These are phyloP conservation scores for Eupithecia exiguata DNA, from an alignment of 2,888 invertebrate species.

Conservation along the genomic window DNA sequence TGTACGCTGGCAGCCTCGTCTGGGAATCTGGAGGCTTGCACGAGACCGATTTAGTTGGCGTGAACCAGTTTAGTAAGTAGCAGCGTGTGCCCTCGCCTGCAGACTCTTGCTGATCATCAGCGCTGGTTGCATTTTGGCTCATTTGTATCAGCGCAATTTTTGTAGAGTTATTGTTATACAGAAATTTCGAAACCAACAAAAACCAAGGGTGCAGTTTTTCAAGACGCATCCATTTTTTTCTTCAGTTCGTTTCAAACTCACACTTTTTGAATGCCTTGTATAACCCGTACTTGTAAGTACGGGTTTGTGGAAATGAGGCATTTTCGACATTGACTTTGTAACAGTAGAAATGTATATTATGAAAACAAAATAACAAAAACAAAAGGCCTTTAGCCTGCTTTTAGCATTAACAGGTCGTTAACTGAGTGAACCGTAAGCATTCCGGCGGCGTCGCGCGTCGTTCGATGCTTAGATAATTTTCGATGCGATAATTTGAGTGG, in stretches of 20 bases:
- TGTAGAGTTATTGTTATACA: no score
- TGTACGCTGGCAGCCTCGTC: no score
- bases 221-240: background rate
- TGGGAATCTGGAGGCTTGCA: background rate
- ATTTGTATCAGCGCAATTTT: no score
- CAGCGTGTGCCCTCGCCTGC: no score
- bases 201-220: background rate
- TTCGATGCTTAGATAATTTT: background rate
- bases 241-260: background rate
- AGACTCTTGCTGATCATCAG: no score
- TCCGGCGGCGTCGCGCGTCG: conserved; percentile 28
- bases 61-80: no score
- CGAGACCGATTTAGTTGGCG: no score
- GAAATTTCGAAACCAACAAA: background rate
- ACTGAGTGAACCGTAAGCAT: conserved; percentile 74
- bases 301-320: background rate
- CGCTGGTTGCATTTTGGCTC: no score
- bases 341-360: background rate
- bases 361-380: conserved; percentile 18
- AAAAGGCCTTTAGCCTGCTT: conserved; percentile 70
- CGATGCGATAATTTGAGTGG: conserved; percentile 7
- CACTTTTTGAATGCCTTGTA: background rate
- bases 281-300: no score
- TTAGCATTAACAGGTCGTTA: conserved; percentile 67
- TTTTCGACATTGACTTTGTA: background rate